phyloP scores from a whole-genome alignment of 1,140 invertebrate genomes.

The Drosophila nannoptera region DNA sequence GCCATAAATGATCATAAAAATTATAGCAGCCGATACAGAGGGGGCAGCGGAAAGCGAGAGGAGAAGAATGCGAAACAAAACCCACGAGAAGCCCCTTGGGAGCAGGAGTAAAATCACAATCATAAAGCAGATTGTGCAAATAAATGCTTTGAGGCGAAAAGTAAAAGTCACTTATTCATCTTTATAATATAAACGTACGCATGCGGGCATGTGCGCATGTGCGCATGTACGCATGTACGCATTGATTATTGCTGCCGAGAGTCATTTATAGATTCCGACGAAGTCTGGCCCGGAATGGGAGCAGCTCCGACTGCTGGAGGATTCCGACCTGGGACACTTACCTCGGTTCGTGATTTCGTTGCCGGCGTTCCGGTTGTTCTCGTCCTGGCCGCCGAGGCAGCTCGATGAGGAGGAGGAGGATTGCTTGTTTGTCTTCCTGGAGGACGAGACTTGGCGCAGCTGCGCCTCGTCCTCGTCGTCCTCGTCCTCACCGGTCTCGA shows the following conservation, averaged over 20 bases:
- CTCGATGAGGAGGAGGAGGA: slow-evolving; percentile 25
- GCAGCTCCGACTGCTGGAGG: not conserved
- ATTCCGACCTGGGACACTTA: slow-evolving; percentile 20
- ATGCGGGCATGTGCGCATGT: not conserved
- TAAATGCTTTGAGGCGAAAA: slow-evolving; percentile 46
- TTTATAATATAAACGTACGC: slow-evolving; percentile 13
- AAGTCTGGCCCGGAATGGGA: not conserved
- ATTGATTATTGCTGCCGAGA: not conserved
- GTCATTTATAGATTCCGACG: not conserved
- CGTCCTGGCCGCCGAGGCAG: slow-evolving; percentile 65
- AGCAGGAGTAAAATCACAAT: slow-evolving; percentile 29
- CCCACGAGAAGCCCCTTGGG: slow-evolving; percentile 19
- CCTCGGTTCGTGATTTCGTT: slow-evolving; percentile 76
- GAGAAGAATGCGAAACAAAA: slow-evolving; percentile 21
- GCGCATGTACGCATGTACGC: not conserved
- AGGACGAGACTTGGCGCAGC: slow-evolving; percentile 23
- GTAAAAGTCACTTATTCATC: slow-evolving; percentile 61
- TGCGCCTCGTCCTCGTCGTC: slow-evolving; percentile 54
- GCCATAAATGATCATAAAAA: slow-evolving; percentile 78
- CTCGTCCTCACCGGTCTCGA: slow-evolving; percentile 70
- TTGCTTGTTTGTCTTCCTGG: slow-evolving; percentile 42
- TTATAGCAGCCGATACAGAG: slow-evolving; percentile 70
- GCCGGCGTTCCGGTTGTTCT: slow-evolving; percentile 76
- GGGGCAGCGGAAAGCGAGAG: slow-evolving; percentile 21
- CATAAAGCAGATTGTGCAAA: slow-evolving; percentile 49